Base-by-base conservation (phyloP, 2,113 vertebrate species). In the Burhinus oedicnemus region DNA sequence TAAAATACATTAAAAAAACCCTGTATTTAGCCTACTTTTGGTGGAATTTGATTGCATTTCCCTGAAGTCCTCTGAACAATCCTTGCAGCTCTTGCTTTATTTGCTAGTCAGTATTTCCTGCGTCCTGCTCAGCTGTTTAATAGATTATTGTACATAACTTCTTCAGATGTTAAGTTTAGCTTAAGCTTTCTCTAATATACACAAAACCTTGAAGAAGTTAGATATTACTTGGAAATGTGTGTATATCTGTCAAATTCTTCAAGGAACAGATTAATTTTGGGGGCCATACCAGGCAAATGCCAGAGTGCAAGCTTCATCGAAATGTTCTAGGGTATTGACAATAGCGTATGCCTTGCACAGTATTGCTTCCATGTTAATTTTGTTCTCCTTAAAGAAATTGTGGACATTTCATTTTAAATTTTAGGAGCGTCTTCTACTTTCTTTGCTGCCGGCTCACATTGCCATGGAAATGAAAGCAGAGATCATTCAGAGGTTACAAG, bases 381-480 rank as follows among this genome's bases (percentile, higher is more conserved):
- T 0, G 2, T 70, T 95, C n/a, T 93, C 11, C 45, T 77, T 78
- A 87, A 62, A 54, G 32, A 80, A 82, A 58, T 3, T 65, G 15
- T 76, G 55, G 21, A 26, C 6, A 7, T 91, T 65, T 87, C 8
- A 12, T 93, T 97, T 91, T 94, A 77, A 87, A 61, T 94, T 83
- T 57, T 71, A 99, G 99, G 99, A 99, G 86, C 99, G 99, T 55
- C 99, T 99, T 55, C 98, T 99, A 14, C 98, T 99, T 81, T 99
- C 99, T 57, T 96, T 99, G 94, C 98, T 99, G 86, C 99, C 99
- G 6, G 99, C 99, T 78, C 99, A 99, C 96, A 99, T 99, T 34
- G 99, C 99, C 84, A 99, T 99, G 95, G 99, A 99, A 85, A 99
- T 99, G 99, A 99, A 99, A 92, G 99, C 99, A 7, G 99, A 99